Percentiles rank a stretch among this genome's conserved stretches.
Conservation (phyloP, 1,140 invertebrate genomes). For the Drosophila busckii region DNA sequence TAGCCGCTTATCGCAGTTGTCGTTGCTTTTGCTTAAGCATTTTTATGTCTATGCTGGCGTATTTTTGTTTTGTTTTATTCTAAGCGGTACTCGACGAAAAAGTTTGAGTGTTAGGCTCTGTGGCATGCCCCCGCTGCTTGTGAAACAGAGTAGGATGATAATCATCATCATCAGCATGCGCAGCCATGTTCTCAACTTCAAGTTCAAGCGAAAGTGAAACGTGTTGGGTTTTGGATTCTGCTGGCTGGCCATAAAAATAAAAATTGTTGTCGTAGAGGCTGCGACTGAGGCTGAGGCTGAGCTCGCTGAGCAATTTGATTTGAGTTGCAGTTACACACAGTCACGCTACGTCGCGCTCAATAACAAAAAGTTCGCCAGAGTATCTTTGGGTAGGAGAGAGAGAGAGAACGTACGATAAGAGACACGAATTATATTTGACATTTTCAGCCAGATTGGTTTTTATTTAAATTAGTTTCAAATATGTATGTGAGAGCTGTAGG, state of each 20-base stretch:
- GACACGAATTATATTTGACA: conserved; percentile 54
- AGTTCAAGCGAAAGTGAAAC: conserved; percentile 68
- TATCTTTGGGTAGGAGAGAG: too few species aligned
- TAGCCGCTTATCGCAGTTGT: conserved; percentile 21
- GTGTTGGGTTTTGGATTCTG: conserved; percentile 20
- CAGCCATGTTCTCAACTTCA: conserved; percentile 47
- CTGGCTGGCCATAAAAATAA: conserved; percentile 48
- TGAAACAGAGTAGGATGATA: conserved; percentile 42
- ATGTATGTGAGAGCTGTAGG: conserved; percentile 13
- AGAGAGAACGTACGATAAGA: not conserved
- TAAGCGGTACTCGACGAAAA: too few species aligned
- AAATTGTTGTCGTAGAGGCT: conserved; percentile 65
- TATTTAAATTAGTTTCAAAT: conserved; percentile 74
- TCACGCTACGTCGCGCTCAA: too few species aligned
- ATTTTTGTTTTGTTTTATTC: conserved; percentile 13
- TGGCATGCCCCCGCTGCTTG: conserved; percentile 8
- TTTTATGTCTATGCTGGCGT: conserved; percentile 29
- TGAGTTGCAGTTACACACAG: conserved; percentile 31
- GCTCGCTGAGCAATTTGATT: conserved; percentile 42
- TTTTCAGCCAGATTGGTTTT: conserved; percentile 68
- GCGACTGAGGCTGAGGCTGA: conserved; percentile 36
- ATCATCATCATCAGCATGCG: conserved; percentile 73
- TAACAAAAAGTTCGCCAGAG: too few species aligned
- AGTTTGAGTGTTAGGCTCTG: not conserved
- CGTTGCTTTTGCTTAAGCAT: conserved; percentile 27